A percentile compares a stretch with the other conserved stretches of the same genome.
Conservation (phyloP, 2,797 vertebrate species). For the Philypnodon macrostomus region DNA sequence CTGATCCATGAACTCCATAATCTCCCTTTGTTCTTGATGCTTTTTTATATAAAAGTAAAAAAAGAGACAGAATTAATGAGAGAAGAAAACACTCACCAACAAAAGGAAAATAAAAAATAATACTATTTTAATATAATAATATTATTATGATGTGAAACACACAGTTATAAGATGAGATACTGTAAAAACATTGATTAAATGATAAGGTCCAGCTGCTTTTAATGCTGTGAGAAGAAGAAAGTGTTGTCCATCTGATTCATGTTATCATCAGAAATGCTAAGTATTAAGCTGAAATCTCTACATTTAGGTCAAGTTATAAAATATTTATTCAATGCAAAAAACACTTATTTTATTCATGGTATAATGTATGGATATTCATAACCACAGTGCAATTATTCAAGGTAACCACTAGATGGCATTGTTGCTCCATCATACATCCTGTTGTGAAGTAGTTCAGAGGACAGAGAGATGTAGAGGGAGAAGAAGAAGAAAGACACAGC, state of each 20-base stretch:
- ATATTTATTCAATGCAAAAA: constrained; percentile 44
- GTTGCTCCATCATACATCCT: constrained; percentile 55
- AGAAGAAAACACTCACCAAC: constrained; percentile 30
- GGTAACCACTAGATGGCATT: constrained; percentile 71
- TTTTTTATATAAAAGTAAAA: constrained; percentile 55
- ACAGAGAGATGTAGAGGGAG: constrained; percentile 37
- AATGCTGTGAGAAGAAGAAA: constrained; percentile 6
- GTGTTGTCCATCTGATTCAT: constrained; percentile 1
- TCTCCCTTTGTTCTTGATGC: constrained; percentile 52
- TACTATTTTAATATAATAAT: too few relatives aligned
- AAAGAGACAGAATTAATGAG: constrained; percentile 41
- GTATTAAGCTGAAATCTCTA: constrained; percentile 1
- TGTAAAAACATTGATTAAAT: constrained; percentile 6
- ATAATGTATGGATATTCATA: constrained; percentile 61
- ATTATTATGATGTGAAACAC: too few relatives aligned
- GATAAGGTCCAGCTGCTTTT: constrained; percentile 6
- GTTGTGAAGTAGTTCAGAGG: constrained; percentile 37
- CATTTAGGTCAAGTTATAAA: constrained; percentile 51
- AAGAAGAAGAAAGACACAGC: constrained; percentile 51
- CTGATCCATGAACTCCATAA: constrained; percentile 57
- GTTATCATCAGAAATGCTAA: constrained; percentile 1
- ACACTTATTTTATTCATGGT: constrained; percentile 62
- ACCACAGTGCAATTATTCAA: constrained; percentile 15
- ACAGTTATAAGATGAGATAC: not conserved
- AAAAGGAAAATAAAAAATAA: constrained; percentile 30